Evolutionary conservation across 2,888 invertebrate species (phyloP).

Genomic region (Tromatobia lineatoria): DNA sequence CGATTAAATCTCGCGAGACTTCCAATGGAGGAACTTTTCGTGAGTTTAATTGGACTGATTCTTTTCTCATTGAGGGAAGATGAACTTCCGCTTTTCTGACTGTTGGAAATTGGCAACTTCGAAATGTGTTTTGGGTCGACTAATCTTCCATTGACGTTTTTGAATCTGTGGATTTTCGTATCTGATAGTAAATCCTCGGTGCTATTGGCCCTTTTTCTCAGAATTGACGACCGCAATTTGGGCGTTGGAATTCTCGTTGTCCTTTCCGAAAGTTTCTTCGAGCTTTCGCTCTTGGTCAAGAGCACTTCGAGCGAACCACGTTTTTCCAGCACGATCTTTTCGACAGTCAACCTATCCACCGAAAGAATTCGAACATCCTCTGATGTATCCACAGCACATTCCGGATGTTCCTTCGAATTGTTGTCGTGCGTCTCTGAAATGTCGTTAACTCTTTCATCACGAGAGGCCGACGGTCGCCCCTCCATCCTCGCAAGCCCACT

Average conservation of each 20-base stretch:
- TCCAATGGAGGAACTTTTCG: constrained; percentile 73
- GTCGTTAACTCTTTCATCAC: constrained; percentile 47
- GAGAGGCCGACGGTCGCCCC: constrained; percentile 51
- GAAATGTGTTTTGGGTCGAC: constrained; percentile 50
- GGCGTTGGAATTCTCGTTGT: constrained; percentile 49
- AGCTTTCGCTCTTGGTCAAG: constrained; percentile 75
- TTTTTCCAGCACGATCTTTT: constrained; percentile 76
- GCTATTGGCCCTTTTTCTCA: constrained; percentile 58
- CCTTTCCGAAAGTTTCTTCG: constrained; percentile 68
- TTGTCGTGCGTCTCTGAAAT: constrained; percentile 11
- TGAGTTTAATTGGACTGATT: constrained; percentile 73
- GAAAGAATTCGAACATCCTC: constrained; percentile 72
- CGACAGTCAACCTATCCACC: constrained; percentile 77
- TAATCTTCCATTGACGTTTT: constrained; percentile 30
- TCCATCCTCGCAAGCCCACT: constrained; percentile 67
- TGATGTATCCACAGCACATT: constrained; percentile 30
- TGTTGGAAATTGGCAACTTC: constrained; percentile 64
- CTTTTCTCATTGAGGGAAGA: constrained; percentile 64
- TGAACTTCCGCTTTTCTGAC: constrained; percentile 62
- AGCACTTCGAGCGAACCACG: constrained; percentile 74
- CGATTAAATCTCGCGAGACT: constrained; percentile 67
- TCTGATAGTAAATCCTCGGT: constrained; percentile 51
- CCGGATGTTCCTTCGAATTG: constrained; percentile 4
- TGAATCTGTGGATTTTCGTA: constrained; percentile 44
- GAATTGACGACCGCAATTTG: constrained; percentile 38